Conservation (phyloP, 2,113 vertebrate species). For the Phyllopteryx taeniolatus region DNA sequence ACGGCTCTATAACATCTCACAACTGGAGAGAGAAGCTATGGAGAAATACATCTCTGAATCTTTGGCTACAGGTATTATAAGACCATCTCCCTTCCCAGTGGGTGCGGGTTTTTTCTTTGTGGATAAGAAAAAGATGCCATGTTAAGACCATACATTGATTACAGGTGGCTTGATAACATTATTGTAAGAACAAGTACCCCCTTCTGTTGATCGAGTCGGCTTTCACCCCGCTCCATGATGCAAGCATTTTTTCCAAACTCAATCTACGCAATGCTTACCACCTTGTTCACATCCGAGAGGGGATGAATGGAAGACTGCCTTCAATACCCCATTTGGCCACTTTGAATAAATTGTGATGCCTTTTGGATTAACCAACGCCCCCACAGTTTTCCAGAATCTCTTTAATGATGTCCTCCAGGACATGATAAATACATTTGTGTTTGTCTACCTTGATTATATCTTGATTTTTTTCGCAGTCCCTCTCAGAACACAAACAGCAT, state of each 20-base stretch:
- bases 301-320: background rate
- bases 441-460: background rate
- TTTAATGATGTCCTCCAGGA: constrained; percentile 8
- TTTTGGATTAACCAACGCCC: background rate
- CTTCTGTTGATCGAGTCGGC: background rate
- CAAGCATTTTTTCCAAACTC: constrained; percentile 9
- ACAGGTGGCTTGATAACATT: background rate
- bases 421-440: background rate
- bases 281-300: background rate
- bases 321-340: background rate
- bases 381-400: background rate
- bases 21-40: too few relatives aligned
- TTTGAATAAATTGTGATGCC: background rate
- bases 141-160: background rate
- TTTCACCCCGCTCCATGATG: background rate
- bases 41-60: too few relatives aligned
- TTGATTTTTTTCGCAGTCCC: background rate
- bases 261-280: background rate
- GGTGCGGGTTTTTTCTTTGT: background rate
- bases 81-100: too few relatives aligned
- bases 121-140: background rate
- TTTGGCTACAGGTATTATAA: too few relatives aligned
- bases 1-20: too few relatives aligned
- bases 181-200: background rate
- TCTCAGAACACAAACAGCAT: background rate